Base-by-base conservation (phyloP, 2,888 invertebrate species). In the Phengaris arion region DNA sequence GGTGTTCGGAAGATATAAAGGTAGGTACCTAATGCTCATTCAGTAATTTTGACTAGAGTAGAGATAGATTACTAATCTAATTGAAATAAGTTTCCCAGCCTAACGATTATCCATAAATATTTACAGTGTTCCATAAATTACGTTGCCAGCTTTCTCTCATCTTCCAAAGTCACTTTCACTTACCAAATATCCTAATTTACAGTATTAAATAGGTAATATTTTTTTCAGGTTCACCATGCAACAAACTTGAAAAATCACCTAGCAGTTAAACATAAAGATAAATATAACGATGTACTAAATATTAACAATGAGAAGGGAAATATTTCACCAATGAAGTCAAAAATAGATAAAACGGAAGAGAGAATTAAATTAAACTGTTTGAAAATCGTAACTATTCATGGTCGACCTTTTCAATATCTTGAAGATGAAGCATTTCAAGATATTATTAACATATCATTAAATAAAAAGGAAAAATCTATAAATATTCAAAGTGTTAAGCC, bases 161-260 rank as follows among this genome's bases (percentile, higher is more conserved):
- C 22, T 22, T 22, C 1, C 22, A 22, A 22, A 22, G 22, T 22
- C 22, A 22, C 22, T 22, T 22, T 22, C 22, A 22, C 22, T 22
- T 22, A 22, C 22, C 22, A 22, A 22, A 22, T 22, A 22, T 22
- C 22, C 22, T 22, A 22, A 55, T 55, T 55, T 55, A n/a, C 55
- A 55, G 55, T 55, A 55, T 55, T 55, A 55, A 57, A 57, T 57
- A n/a, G 55, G 55, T 6, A 52, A 57, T 22, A 68, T 76, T 72
- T 75, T 46, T 68, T 59, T 64, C 55, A 52, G 52, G 52, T 52
- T 68, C 45, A 52, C 35, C 68, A 54, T 76, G 57, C 72, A 59
- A 75, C 75, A 48, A 75, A 72, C 70, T 75, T 75, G 51, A 75
- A 75, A 75, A n/a, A n/a, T n/a, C n/a, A n/a, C n/a, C n/a, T n/a